Conservation (phyloP, 2,888 invertebrate species). For the Netelia inedita region DNA sequence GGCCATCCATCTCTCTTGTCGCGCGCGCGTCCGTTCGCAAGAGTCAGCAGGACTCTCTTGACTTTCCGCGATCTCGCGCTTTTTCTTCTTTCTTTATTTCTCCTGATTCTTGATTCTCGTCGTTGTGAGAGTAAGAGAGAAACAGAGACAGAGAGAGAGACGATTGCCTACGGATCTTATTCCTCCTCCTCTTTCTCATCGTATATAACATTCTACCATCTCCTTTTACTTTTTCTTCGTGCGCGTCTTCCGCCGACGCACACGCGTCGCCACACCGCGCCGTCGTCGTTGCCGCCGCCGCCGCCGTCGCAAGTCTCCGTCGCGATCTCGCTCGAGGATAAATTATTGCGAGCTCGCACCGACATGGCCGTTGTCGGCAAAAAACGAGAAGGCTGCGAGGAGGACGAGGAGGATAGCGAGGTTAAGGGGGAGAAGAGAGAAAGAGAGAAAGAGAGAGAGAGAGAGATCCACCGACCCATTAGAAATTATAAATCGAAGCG, state of each 20-base stretch:
- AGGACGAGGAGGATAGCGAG: slow-evolving; percentile 19
- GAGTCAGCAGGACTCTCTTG: slow-evolving; percentile 28
- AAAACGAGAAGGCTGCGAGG: slow-evolving; percentile 51
- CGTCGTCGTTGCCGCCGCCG: slow-evolving; percentile 68
- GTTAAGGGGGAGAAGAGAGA: slow-evolving; percentile 48
- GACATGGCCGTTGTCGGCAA: slow-evolving; percentile 72
- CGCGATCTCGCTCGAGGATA: slow-evolving; percentile 66
- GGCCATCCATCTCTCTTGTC: slow-evolving; percentile 71
- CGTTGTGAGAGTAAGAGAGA: background rate
- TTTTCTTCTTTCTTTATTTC: slow-evolving; percentile 44
- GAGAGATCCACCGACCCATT: slow-evolving; percentile 66
- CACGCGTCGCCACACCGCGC: slow-evolving; percentile 69
- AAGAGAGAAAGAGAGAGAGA: slow-evolving; percentile 10
- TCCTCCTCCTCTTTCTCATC: slow-evolving; percentile 58
- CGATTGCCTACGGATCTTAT: slow-evolving; percentile 43
- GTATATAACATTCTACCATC: slow-evolving; percentile 40
- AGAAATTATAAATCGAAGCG: slow-evolving; percentile 73
- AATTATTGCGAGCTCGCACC: slow-evolving; percentile 70
- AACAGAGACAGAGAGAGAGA: slow-evolving; percentile 17
- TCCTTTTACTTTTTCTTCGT: slow-evolving; percentile 52
- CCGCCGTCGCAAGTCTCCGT: slow-evolving; percentile 65
- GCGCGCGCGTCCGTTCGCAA: slow-evolving; percentile 45
- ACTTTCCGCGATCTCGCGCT: slow-evolving; percentile 67
- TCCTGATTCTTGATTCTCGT: slow-evolving; percentile 42
- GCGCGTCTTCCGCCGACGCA: slow-evolving; percentile 71